These are phyloP conservation scores for Sphaerodactylus townsendi DNA, from an alignment of 2,113 vertebrate genomes.

Conservation along the genomic window DNA sequence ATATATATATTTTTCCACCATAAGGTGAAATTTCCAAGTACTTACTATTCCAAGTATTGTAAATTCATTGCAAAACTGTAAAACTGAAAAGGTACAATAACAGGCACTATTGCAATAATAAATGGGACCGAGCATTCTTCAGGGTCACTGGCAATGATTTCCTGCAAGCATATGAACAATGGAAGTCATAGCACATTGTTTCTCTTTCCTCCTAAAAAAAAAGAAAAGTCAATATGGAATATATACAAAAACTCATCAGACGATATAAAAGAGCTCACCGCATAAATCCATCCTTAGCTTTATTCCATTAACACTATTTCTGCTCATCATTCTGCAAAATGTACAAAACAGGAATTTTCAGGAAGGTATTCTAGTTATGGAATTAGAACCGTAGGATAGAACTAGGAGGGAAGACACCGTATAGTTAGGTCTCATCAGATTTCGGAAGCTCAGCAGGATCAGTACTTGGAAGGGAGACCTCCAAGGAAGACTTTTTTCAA, in stretches of 20 bases:
- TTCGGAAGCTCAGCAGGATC: too few species aligned
- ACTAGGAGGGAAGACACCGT: too few species aligned
- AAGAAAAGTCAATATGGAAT: neutral
- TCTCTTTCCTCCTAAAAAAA: neutral
- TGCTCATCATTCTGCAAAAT: neutral
- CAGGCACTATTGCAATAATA: neutral
- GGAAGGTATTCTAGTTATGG: too few species aligned
- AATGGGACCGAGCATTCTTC: neutral
- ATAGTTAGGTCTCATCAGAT: too few species aligned
- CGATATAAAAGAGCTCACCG: neutral
- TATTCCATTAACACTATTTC: accelerated
- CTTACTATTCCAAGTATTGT: too few species aligned
- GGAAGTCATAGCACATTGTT: neutral
- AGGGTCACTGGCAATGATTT: neutral
- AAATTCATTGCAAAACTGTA: neutral
- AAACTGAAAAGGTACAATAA: neutral
- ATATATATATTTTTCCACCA: neutral
- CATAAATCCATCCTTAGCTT: neutral
- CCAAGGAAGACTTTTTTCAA: too few species aligned
- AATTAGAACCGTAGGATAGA: too few species aligned
- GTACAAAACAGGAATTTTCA: too few species aligned
- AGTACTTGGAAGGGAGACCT: too few species aligned
- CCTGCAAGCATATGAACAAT: neutral
- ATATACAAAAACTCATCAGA: neutral
- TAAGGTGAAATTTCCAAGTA: neutral